A percentile compares a stretch with the other conserved stretches of the same genome.
phyloP scores from a whole-genome alignment of 53 echinoderm and acorn worm genomes.

The Echinometra lucunter region DNA sequence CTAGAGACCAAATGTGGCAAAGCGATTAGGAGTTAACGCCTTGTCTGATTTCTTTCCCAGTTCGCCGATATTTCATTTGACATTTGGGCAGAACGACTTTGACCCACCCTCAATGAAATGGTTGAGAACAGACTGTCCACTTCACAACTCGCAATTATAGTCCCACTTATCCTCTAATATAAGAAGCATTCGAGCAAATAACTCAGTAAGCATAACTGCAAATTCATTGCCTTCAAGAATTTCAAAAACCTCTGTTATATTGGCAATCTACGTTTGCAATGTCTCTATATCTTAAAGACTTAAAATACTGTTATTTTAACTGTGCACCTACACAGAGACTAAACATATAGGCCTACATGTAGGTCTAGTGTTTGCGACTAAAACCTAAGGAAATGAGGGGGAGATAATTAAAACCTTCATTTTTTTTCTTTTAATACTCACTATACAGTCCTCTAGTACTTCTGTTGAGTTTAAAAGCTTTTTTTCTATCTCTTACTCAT shows the following conservation, averaged over 20 bases:
- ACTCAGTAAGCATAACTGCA: background rate
- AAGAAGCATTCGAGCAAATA: no score
- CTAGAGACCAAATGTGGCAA: conserved; percentile 25
- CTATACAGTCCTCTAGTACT: background rate
- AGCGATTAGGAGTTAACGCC: conserved; percentile 42
- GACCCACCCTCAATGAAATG: background rate
- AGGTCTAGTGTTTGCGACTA: no score
- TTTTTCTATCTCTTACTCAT: background rate
- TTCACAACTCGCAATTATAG: background rate
- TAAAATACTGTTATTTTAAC: no score
- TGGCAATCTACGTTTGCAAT: background rate
- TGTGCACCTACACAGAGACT: no score
- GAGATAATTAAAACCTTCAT: no score
- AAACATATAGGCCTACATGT: no score
- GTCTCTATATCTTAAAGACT: background rate
- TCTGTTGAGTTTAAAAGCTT: background rate
- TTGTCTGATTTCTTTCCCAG: conserved; percentile 56
- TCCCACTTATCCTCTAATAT: background rate
- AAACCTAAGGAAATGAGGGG: no score
- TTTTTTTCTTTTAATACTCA: background rate
- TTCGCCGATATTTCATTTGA: conserved; percentile 11
- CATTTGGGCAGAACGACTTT: background rate
- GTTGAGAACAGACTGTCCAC: background rate
- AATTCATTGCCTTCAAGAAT: background rate
- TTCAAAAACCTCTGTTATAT: background rate